These are phyloP conservation scores for Deilephila porcellus DNA, from an alignment of 2,888 invertebrate genomes.

Conservation along the genomic window DNA sequence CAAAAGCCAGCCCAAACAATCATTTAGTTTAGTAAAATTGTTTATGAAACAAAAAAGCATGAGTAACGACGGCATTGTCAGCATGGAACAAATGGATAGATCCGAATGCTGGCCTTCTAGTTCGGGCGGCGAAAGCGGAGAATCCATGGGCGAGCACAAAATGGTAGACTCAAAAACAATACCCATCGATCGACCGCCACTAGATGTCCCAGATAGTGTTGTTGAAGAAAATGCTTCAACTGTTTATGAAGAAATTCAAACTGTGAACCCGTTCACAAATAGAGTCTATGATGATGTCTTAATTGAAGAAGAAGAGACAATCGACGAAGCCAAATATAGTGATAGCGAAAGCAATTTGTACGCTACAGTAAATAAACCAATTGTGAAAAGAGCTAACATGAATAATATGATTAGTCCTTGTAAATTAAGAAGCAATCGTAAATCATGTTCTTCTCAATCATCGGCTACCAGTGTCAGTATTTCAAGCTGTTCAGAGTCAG, in stretches of 20 bases:
- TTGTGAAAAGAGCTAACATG: slow-evolving; percentile 76
- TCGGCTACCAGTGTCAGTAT: slow-evolving; percentile 82
- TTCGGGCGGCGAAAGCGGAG: slow-evolving; percentile 86
- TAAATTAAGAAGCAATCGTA: slow-evolving; percentile 69
- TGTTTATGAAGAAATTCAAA: slow-evolving; percentile 74
- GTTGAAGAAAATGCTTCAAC: slow-evolving; percentile 70
- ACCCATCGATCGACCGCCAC: slow-evolving; percentile 71
- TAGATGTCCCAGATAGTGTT: slow-evolving; percentile 83
- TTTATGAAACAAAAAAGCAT: slow-evolving; percentile 96
- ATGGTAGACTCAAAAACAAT: slow-evolving; percentile 57
- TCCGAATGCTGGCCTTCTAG: slow-evolving; percentile 92
- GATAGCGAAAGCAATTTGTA: slow-evolving; percentile 77
- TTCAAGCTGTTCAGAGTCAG: slow-evolving; percentile 83
- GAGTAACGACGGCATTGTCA: slow-evolving; percentile 90
- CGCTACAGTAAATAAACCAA: slow-evolving; percentile 79
- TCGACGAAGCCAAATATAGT: slow-evolving; percentile 73
- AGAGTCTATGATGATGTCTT: slow-evolving; percentile 79
- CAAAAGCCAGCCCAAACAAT: slow-evolving; percentile 86
- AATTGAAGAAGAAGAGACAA: slow-evolving; percentile 76
- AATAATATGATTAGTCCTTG: slow-evolving; percentile 80
- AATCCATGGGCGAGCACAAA: slow-evolving; percentile 81
- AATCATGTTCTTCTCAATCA: slow-evolving; percentile 79
- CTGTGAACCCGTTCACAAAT: slow-evolving; percentile 64
- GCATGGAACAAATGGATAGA: slow-evolving; percentile 89
- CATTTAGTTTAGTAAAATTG: slow-evolving; percentile 93